Conservation (phyloP, 2,888 invertebrate genomes). For the Meghimatium bilineatum region DNA sequence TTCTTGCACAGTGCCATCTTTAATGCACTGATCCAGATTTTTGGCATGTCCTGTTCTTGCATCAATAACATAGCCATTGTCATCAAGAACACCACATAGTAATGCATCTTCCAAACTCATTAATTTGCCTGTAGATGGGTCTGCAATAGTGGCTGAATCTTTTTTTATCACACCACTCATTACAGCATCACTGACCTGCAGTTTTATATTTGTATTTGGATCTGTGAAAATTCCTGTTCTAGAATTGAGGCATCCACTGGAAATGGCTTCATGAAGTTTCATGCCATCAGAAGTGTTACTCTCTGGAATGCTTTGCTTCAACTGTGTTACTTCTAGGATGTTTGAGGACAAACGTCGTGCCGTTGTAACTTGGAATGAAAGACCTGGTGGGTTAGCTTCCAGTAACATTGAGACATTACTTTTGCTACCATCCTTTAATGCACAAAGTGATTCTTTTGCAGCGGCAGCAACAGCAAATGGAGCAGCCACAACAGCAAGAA, state of each 20-base stretch:
- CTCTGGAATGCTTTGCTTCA: constrained; percentile 52
- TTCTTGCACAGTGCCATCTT: constrained; percentile 78
- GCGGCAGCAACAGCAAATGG: constrained; percentile 78
- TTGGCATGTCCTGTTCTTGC: constrained; percentile 52
- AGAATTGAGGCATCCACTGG: constrained; percentile 84
- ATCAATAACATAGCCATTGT: constrained; percentile 58
- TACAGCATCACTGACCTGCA: constrained; percentile 89
- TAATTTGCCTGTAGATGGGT: constrained; percentile 53
- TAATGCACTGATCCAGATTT: constrained; percentile 64
- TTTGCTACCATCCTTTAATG: constrained; percentile 39
- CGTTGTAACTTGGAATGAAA: constrained; percentile 57
- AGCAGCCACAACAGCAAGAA: constrained; percentile 90
- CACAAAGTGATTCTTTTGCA: constrained; percentile 54
- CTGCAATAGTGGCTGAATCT: constrained; percentile 62
- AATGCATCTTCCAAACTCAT: constrained; percentile 89
- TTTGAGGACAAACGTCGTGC: constrained; percentile 58
- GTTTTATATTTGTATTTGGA: constrained; percentile 87
- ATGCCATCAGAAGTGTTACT: constrained; percentile 54
- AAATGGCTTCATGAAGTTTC: constrained; percentile 72
- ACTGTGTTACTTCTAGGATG: constrained; percentile 62
- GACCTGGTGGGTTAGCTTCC: neutral
- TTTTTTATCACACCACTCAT: constrained; percentile 61
- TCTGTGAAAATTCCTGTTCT: constrained; percentile 86
- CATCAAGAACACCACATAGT: constrained; percentile 56
- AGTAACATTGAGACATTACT: neutral